A percentile compares a stretch with the other conserved stretches of the same genome.
Conservation (phyloP, 2,113 vertebrate species). For the Pyrgilauda ruficollis region DNA sequence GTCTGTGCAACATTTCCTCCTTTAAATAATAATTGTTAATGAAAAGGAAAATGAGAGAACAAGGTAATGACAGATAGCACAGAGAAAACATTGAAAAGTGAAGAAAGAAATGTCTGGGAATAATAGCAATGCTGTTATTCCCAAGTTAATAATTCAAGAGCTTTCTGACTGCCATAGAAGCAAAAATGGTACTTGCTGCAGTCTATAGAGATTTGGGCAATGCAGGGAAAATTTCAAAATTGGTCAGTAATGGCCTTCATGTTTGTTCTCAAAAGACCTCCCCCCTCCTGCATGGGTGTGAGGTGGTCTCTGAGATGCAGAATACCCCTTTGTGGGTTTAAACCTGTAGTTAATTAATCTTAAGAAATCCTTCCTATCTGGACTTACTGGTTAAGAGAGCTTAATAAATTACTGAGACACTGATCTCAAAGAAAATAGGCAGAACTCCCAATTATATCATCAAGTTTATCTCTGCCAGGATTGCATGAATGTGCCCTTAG, state of each 20-base stretch:
- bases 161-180: neutral
- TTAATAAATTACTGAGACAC: slow-evolving; percentile 5
- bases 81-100: slow-evolving; percentile 58
- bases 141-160: neutral
- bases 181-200: neutral
- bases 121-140: neutral
- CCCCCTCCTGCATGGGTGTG: neutral
- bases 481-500: neutral
- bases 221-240: neutral
- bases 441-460: neutral
- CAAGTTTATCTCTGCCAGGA: neutral
- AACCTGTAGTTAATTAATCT: neutral
- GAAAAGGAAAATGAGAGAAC: slow-evolving; percentile 61
- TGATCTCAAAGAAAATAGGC: neutral
- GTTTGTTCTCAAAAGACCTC: neutral
- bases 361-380: neutral
- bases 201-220: neutral
- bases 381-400: neutral
- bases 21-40: slow-evolving; percentile 38
- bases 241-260: neutral
- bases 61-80: slow-evolving; percentile 45
- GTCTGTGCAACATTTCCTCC: slow-evolving; percentile 6
- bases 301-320: neutral
- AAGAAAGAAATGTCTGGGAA: slow-evolving; percentile 61
- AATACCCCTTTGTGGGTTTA: neutral